Evolutionary conservation across 2,113 vertebrate species (phyloP), one percentile per base, ranked within the genome.

Genomic region (Delphinus delphis): DNA sequence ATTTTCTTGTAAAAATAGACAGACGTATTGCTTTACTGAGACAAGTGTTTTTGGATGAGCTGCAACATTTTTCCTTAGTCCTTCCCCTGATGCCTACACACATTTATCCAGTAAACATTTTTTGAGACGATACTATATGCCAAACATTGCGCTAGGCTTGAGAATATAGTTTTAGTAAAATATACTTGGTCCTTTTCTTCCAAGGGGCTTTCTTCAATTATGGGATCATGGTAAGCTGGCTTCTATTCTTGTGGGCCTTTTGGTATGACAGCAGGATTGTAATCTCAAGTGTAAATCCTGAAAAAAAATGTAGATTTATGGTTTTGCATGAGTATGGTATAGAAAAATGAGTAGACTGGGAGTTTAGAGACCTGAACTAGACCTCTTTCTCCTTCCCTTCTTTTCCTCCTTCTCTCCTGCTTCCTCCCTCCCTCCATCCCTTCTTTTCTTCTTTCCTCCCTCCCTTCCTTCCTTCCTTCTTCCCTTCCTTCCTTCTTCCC

Each of bases 1-100:
- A 74, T 79, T 92, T 84, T 92, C 77, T 92, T 94, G 20, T 31
- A 65, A 83, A 89, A 86, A 90, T 20, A 73, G 13, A 76, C 31
- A 38, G 38, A 50, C 53, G 18, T 58, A 65, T 92, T 1, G 1
- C 50, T 81, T 80, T 70, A 31, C 41, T n/a, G 4, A 70, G 58
- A 68, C 0, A 47, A 50, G 33, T 74, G 80, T 44, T 67, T n/a
- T 55, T 67, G 25, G 15, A 28, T 65, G 60, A n/a, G 33, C 44
- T 47, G 5, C 38, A 71, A 17, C 20, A 63, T 10, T 68, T 79
- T 87, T 55, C 20, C 23, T 33, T 62, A n/a, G 6, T 80, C 63
- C 76, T 63, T n/a, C 36, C n/a, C 21, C 26, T 36, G 7, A 47
- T 60, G 12, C 25, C 41, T 90, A 20, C 4, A 23, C 62, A 33